Percentiles rank a stretch among this genome's conserved stretches.
These are phyloP conservation scores for Phrynocephalus forsythii DNA, from an alignment of 2,797 vertebrate species.

Conservation along the genomic window DNA sequence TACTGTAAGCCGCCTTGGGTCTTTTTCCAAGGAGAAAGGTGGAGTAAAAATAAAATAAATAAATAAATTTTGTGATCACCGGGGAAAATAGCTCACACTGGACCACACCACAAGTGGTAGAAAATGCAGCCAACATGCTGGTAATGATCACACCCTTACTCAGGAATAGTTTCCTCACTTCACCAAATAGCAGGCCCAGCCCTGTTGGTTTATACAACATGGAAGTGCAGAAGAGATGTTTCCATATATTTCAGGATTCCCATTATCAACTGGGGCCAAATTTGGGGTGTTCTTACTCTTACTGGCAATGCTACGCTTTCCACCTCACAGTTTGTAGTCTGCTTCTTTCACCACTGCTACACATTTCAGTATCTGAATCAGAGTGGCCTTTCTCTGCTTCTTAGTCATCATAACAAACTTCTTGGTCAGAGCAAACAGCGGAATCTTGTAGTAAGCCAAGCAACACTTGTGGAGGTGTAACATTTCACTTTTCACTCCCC, in stretches of 20 bases:
- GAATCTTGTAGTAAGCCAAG: conserved; percentile 75
- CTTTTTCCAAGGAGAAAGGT: too few relatives aligned
- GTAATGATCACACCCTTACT: neutral
- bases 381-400: conserved; percentile 66
- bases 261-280: conserved; percentile 44
- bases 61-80: too few relatives aligned
- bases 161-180: neutral
- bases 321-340: conserved; percentile 13
- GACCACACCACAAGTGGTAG: too few relatives aligned
- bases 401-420: conserved; percentile 73
- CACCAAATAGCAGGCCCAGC: neutral
- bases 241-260: conserved; percentile 14
- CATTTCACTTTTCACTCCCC: conserved; percentile 69
- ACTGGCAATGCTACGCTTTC: neutral
- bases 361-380: conserved; percentile 66
- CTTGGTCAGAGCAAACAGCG: conserved; percentile 67
- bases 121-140: neutral
- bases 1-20: too few relatives aligned
- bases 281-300: neutral
- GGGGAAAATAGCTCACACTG: too few relatives aligned
- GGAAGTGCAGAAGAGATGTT: fast-evolving
- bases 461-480: conserved; percentile 76
- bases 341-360: conserved; percentile 45
- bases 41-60: too few relatives aligned
- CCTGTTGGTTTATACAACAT: neutral